Conservation (phyloP, 2,888 invertebrate genomes). For the Drosophila yooni region DNA sequence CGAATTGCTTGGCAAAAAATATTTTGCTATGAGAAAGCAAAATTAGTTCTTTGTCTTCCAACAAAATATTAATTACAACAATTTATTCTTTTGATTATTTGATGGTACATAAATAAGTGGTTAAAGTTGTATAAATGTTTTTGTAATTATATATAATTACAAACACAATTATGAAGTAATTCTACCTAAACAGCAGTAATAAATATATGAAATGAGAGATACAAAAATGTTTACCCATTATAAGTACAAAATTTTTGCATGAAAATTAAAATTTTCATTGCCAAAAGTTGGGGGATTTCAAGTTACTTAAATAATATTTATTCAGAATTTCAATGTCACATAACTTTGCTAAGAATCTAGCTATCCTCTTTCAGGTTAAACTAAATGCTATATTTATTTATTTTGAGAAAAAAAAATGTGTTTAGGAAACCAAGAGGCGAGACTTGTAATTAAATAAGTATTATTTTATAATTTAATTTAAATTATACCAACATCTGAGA, state of each 20-base stretch:
- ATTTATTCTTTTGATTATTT: background rate
- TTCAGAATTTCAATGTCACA: background rate
- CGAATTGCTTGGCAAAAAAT: background rate
- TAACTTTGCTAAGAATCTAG: background rate
- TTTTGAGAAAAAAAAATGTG: background rate
- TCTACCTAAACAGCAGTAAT: background rate
- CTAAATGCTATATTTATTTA: background rate
- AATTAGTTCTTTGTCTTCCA: background rate
- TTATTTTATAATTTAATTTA: background rate
- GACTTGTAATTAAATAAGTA: background rate
- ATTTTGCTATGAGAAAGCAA: background rate
- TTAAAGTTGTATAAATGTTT: background rate
- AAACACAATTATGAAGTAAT: background rate
- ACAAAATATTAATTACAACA: background rate
- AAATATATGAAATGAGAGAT: background rate
- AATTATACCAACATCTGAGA: slow-evolving; percentile 23
- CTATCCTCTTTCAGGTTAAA: background rate
- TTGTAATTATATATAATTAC: background rate
- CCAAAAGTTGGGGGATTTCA: background rate
- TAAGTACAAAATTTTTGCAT: background rate
- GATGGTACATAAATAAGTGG: background rate
- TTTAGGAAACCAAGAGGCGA: background rate
- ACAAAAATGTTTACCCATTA: background rate
- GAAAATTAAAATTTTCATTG: background rate
- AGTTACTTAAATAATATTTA: background rate